Evolutionary conservation across 2,113 vertebrate species (phyloP), one percentile per base, ranked within the genome.

Genomic region (Oncorhynchus nerka): DNA sequence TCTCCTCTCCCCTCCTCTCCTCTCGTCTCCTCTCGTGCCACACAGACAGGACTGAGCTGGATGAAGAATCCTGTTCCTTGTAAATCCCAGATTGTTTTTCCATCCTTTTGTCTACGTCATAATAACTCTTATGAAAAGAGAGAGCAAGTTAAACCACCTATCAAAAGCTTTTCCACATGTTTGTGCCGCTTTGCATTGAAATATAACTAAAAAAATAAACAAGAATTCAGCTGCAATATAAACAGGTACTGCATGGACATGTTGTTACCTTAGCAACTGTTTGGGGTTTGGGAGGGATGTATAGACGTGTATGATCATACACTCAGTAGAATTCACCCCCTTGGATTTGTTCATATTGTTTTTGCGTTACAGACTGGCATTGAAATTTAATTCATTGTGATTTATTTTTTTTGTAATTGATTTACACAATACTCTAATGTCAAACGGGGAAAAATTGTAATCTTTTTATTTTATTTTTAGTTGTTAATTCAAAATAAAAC

Each of bases 141-240:
- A 45, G 2, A 2, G 83, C 88, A 87, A 92, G 86, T 83, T 83
- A 86, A 86, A 88, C 83, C 72, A 70, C 62, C 80, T 82, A 80
- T 85, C 81, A 28, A 90, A 28, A 90, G 92, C 90, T 92, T 93
- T 90, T 90, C 89, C 84, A 88, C 85, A 65, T 11, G 39, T 45
- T 88, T 88, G 81, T 89, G 88, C 89, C 84, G 90, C 91, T 93
- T 91, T 85, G 89, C 91, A 86, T 84, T 74, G 39, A 89, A 78
- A 76, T 87, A 85, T 48, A 45, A 74, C 81, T 71, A 92, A 84
- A 76, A 76, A 74, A 84, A 84, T 79, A 32, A 81, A 76, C 64
- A 28, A 80, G 83, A 87, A 1, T 45, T 85, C 73, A 76, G 77
- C 80, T 83, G 85, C 87, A 20, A 80, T 84, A 70, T 48, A 78